These are phyloP conservation scores for Anadara kagoshimensis DNA, from an alignment of 1,140 invertebrate species.

Conservation along the genomic window DNA sequence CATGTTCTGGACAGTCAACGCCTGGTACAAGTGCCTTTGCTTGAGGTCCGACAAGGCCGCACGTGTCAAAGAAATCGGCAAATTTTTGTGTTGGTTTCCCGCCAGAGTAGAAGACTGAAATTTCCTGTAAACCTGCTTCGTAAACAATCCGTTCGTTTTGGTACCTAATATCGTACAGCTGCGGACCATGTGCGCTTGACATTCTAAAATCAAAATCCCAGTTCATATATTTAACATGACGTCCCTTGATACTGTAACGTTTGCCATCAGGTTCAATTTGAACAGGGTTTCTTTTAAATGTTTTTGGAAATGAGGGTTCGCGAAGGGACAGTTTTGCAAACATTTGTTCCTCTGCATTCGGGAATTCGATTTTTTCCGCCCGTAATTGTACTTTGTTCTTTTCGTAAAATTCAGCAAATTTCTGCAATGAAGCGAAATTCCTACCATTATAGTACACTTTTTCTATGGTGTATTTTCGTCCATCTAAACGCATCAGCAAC, in stretches of 20 bases:
- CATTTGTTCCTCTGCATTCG: conserved; percentile 22
- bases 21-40: conserved; percentile 43
- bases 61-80: conserved; percentile 49
- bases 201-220: conserved; percentile 66
- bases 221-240: conserved; percentile 55
- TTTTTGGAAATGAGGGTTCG: conserved; percentile 32
- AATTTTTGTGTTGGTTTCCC: conserved; percentile 43
- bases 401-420: not conserved
- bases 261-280: conserved; percentile 62
- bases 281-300: conserved; percentile 33
- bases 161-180: conserved; percentile 55
- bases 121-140: conserved; percentile 58
- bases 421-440: not conserved
- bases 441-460: conserved; percentile 31
- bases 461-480: conserved; percentile 36
- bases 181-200: conserved; percentile 50
- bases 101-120: conserved; percentile 59
- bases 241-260: conserved; percentile 54
- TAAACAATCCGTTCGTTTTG: conserved; percentile 57
- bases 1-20: conserved; percentile 58
- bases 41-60: conserved; percentile 36
- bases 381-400: not conserved
- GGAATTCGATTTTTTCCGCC: conserved; percentile 13
- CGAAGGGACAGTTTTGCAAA: conserved; percentile 46
- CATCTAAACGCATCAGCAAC: conserved; percentile 44